Conservation (phyloP, 2,797 vertebrate species). For the Enteromius paludinosus region DNA sequence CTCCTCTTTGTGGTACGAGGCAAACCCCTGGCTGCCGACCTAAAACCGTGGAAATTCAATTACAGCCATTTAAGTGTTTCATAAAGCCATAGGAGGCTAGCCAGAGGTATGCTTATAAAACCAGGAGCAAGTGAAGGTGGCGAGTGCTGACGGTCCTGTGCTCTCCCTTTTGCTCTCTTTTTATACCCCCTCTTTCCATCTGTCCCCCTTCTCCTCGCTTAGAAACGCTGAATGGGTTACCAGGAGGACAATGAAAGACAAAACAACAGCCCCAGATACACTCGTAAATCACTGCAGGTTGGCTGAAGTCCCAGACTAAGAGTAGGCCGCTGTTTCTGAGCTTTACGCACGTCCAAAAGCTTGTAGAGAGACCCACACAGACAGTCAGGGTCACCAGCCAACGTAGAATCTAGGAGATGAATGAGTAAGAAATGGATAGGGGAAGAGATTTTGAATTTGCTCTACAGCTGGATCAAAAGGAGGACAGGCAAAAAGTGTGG, state of each 20-base stretch:
- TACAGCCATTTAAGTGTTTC: constrained; percentile 82
- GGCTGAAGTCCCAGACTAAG: constrained; percentile 47
- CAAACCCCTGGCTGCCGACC: constrained; percentile 74
- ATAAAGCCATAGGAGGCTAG: constrained; percentile 84
- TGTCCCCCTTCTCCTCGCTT: background rate
- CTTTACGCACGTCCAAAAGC: background rate
- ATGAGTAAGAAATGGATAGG: background rate
- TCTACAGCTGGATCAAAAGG: background rate
- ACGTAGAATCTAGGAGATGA: background rate
- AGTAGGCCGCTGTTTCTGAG: constrained; percentile 1
- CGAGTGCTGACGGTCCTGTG: constrained; percentile 60
- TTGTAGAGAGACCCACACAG: background rate
- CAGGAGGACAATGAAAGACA: constrained; percentile 68
- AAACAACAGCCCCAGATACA: constrained; percentile 67
- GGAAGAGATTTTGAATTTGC: background rate
- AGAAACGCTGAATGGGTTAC: constrained; percentile 70
- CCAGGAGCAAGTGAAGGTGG: constrained; percentile 67
- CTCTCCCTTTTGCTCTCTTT: constrained; percentile 4
- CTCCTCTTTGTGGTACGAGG: constrained; percentile 72
- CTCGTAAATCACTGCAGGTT: constrained; percentile 63
- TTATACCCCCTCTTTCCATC: background rate
- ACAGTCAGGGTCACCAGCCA: constrained; percentile 37
- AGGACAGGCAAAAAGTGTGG: background rate
- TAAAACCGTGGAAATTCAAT: constrained; percentile 85
- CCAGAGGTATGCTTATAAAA: constrained; percentile 83